Evolutionary conservation across 1,140 invertebrate species (phyloP).

Genomic region (Lordiphosa clarofinis): DNA sequence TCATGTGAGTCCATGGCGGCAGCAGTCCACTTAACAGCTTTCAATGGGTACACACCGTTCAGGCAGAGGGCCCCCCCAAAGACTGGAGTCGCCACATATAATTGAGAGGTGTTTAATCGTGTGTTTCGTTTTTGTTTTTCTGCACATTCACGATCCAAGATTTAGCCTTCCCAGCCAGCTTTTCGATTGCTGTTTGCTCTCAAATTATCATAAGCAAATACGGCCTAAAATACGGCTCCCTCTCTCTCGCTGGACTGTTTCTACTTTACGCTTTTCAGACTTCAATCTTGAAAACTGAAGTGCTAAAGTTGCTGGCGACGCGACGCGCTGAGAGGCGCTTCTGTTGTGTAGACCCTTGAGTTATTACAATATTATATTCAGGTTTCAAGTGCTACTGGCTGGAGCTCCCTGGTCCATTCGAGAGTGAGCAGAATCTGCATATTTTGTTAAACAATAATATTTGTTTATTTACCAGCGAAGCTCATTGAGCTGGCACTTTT

Average conservation of each 20-base stretch:
- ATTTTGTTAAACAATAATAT: slow-evolving; percentile 43
- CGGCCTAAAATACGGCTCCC: slow-evolving; percentile 15
- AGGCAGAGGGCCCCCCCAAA: background rate
- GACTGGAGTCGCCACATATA: slow-evolving; percentile 38
- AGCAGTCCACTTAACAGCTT: slow-evolving; percentile 59
- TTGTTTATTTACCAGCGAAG: slow-evolving; percentile 55
- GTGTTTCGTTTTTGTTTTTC: slow-evolving; percentile 71
- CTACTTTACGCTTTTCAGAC: slow-evolving; percentile 60
- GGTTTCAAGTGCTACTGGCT: slow-evolving; percentile 72
- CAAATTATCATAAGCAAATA: slow-evolving; percentile 79
- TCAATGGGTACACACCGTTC: slow-evolving; percentile 23
- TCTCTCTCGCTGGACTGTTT: slow-evolving; percentile 35
- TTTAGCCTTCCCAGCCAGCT: slow-evolving; percentile 37
- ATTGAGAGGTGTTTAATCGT: slow-evolving; percentile 79
- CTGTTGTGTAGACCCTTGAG: slow-evolving; percentile 75
- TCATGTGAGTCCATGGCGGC: slow-evolving; percentile 56
- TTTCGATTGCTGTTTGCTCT: slow-evolving; percentile 73
- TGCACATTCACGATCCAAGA: slow-evolving; percentile 66
- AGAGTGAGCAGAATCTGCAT: slow-evolving; percentile 57
- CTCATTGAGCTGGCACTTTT: slow-evolving; percentile 59
- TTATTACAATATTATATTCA: slow-evolving; percentile 75
- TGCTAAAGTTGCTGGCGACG: slow-evolving; percentile 76
- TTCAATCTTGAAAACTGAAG: slow-evolving; percentile 53
- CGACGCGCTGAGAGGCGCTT: slow-evolving; percentile 75
- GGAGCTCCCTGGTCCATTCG: slow-evolving; percentile 7